Percentiles rank a stretch among this genome's conserved stretches.
These are phyloP conservation scores for Pluvialis apricaria DNA, from an alignment of 2,113 vertebrate species.

Conservation along the genomic window DNA sequence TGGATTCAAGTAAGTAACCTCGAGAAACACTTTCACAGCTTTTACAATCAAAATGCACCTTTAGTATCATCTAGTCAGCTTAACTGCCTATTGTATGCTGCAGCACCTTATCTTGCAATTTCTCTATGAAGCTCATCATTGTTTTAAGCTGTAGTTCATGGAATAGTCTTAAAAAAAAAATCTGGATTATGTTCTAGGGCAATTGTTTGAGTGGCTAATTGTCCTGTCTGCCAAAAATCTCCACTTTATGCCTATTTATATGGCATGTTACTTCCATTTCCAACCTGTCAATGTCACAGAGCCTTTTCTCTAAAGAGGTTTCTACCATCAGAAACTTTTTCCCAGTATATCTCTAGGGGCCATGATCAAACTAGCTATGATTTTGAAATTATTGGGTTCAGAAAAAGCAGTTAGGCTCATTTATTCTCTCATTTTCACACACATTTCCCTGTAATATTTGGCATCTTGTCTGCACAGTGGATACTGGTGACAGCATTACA, in stretches of 20 bases:
- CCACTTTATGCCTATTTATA: neutral
- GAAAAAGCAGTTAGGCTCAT: accelerated
- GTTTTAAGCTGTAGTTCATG: neutral
- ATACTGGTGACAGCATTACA: neutral
- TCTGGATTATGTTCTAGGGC: neutral
- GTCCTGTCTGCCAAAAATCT: neutral
- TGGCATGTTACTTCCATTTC: neutral
- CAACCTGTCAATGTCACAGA: neutral
- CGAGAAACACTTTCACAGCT: neutral
- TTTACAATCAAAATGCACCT: neutral
- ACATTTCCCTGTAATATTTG: neutral
- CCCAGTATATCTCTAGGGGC: neutral
- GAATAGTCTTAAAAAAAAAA: neutral
- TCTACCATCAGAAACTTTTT: neutral
- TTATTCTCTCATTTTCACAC: neutral
- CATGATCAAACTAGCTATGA: neutral
- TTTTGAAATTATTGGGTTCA: neutral
- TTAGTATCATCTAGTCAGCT: neutral
- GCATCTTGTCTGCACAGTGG: neutral
- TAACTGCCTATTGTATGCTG: neutral
- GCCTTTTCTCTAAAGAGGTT: neutral
- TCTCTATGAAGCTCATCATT: neutral
- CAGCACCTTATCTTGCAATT: neutral
- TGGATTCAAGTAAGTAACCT: neutral
- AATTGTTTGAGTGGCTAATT: neutral